Base-by-base conservation (phyloP, 2,888 invertebrate genomes). In the Thera obeliscata region DNA sequence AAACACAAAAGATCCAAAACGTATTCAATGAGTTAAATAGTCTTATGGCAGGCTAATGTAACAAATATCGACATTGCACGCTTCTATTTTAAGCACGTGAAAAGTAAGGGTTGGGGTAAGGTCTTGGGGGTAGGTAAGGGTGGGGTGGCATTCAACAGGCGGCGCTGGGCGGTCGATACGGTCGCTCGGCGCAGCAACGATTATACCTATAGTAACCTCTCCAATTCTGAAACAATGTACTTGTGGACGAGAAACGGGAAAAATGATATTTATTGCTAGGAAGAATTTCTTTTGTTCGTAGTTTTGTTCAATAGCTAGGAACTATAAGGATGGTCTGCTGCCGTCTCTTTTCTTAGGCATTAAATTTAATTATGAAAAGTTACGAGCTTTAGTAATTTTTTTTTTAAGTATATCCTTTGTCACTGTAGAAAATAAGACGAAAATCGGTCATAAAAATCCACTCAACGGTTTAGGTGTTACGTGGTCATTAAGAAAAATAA, bases 31-130 rank as follows among this genome's bases (percentile, higher is more conserved):
- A 73, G 82, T 81, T 82, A 80, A 46, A 86, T 82, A 86, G 86
- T 86, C 86, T 87, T 85, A 82, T 85, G 79, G 79, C 77, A 81
- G 84, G 88, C 85, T 87, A 90, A 89, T 91, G 87, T 89, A 87
- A 89, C 86, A 87, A 91, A 91, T 89, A 92, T 92, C 91, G 92
- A 90, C 90, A 91, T 85, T 87, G 86, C 87, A 87, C 85, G 87
- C 84, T 88, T 89, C 91, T 93, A 93, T 93, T 93, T 93, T 92
- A 87, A 91, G 90, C 91, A 91, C 88, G 90, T 92, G 91, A 91
- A 91, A 91, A 89, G 88, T 88, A 81, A 77, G 85, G 84, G 83
- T 81, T 86, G 84, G 80, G 88, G 87, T 86, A 77, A 73, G 79
- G 79, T 85, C 76, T 77, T 74, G 75, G 85, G 72, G 78, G 72